Evolutionary conservation across 1,140 invertebrate species (phyloP), one percentile per base, ranked within the genome.

Genomic region (Drosophila pandora): DNA sequence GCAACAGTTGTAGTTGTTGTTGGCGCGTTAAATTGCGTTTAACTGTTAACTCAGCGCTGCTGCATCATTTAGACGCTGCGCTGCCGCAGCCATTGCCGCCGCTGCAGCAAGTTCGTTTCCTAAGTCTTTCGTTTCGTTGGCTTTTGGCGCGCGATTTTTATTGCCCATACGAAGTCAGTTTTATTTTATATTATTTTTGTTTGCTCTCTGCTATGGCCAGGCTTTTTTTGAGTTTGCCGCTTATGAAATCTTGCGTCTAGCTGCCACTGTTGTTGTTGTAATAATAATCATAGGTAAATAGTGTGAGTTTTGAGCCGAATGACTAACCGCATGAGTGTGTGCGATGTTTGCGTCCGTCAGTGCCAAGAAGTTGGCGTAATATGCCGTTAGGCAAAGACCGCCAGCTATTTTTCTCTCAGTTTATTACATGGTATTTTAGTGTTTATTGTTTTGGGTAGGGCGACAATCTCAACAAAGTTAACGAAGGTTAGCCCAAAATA

Each of bases 21-120:
- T 60, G 25, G 68, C 68, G 81, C 72, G 63, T 85, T 76, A 76
- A 79, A 85, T 76, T 88, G 79, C 83, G 79, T 88, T 88, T 71
- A 82, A 87, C 78, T 71, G 82, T 82, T 87, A 62, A 48, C 39
- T 49, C 37, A 49, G 25, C 39, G 55, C 34, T 37, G 30, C 65
- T 57, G 52, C 52, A 64, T 48, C 62, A 60, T 65, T 55, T 54
- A 49, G 52, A 30, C 9, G 34, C 47, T 28, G 48, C 9, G 34
- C 47, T 28, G 48, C 21, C 10, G 43, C 41, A 7, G 10, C 41
- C 1, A 12, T 25, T 28, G 81, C 63, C 10, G 10, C 41, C 1
- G 39, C 39, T 28, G 81, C 63, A 49, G 69, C 67, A 88, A 87
- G 82, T 82, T 87, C 52, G 70, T 88, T 88, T 70, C 76, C 67